phyloP scores from a whole-genome alignment of 2,888 invertebrate genomes.

The Rotaria magnacalcarata region DNA sequence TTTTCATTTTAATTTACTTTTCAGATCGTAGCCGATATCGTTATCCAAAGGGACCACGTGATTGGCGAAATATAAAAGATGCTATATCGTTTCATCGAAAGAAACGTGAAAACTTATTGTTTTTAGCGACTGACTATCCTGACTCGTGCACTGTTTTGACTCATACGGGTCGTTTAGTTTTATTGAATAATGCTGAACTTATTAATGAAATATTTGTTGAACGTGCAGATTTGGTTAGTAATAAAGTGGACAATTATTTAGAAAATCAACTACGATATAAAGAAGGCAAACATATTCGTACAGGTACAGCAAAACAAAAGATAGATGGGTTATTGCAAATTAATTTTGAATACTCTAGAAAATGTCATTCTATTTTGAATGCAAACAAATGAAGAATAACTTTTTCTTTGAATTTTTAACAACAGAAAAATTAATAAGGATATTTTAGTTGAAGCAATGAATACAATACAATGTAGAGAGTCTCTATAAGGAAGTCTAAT shows the following conservation, averaged over 20 bases:
- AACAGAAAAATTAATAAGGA: too few relatives aligned
- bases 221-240: constrained; percentile 32
- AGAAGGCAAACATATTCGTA: constrained; percentile 29
- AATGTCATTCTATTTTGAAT: too few relatives aligned
- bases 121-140: constrained; percentile 1
- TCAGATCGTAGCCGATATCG: constrained; percentile 12
- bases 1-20: background rate
- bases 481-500: too few relatives aligned
- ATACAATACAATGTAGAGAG: too few relatives aligned
- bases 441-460: too few relatives aligned
- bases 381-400: too few relatives aligned
- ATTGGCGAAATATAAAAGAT: constrained; percentile 12
- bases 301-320: background rate
- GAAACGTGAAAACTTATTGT: constrained; percentile 6
- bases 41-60: constrained; percentile 36
- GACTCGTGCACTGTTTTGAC: constrained; percentile 14
- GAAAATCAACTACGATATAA: constrained; percentile 34
- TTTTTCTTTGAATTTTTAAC: too few relatives aligned
- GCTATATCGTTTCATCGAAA: constrained; percentile 18
- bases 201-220: constrained; percentile 33
- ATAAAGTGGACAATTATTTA: constrained; percentile 22
- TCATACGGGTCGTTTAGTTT: constrained; percentile 3
- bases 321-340: too few relatives aligned
- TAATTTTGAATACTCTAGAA: too few relatives aligned
- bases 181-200: background rate